Percentiles rank a stretch among this genome's conserved stretches.
phyloP scores from a whole-genome alignment of 2,113 vertebrate genomes.

The Mugil cephalus region DNA sequence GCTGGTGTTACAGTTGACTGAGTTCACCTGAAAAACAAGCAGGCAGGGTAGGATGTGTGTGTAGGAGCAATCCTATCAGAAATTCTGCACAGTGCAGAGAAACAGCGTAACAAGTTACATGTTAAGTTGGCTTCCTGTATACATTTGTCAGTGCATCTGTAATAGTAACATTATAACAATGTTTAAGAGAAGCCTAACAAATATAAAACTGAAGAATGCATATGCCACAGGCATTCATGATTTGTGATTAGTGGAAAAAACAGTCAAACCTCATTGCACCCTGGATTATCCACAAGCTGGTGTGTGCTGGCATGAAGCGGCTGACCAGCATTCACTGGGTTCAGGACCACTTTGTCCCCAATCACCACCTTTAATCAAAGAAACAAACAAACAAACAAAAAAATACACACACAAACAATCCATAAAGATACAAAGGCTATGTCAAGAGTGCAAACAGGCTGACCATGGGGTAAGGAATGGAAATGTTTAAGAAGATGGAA shows the following conservation, averaged over 20 bases:
- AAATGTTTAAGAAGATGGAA: too few relatives aligned
- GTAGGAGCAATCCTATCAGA: background rate
- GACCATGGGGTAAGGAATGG: too few relatives aligned
- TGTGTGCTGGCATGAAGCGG: conserved; percentile 97
- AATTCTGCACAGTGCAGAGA: background rate
- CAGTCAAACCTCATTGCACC: conserved; percentile 94
- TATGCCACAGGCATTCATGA: too few relatives aligned
- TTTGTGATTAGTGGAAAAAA: too few relatives aligned
- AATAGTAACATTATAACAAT: background rate
- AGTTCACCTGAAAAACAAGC: conserved; percentile 90
- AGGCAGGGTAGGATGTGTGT: conserved; percentile 4
- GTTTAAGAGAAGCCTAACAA: too few relatives aligned
- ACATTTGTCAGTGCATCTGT: background rate
- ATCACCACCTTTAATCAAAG: conserved; percentile 99
- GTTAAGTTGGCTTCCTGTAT: background rate
- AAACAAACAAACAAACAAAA: conserved; percentile 33
- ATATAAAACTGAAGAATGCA: too few relatives aligned
- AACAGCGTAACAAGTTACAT: background rate
- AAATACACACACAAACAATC: conserved; percentile 11
- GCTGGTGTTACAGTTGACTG: conserved; percentile 98
- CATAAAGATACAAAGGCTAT: background rate
- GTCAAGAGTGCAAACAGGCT: too few relatives aligned
- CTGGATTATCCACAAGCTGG: conserved; percentile 96
- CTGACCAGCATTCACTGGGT: conserved; percentile 97
- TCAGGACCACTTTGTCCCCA: conserved; percentile 98